Percentiles rank a stretch among this genome's conserved stretches.
phyloP scores from a whole-genome alignment of 1,140 invertebrate genomes.

The Drosophila subobscura region DNA sequence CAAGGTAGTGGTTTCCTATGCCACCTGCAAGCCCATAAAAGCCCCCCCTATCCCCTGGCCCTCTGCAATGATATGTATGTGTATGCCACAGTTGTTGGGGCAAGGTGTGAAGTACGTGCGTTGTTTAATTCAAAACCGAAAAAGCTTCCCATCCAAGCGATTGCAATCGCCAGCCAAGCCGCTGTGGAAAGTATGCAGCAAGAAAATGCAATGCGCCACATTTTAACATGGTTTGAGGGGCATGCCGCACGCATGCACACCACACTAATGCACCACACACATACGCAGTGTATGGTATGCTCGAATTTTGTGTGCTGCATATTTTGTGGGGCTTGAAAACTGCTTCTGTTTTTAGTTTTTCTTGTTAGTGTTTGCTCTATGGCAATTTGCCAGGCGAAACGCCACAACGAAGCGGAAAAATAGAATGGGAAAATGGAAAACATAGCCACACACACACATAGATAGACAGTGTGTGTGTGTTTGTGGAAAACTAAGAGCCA shows the following conservation, averaged over 20 bases:
- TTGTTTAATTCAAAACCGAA: constrained; percentile 65
- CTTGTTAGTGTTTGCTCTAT: constrained; percentile 28
- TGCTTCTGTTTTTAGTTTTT: constrained; percentile 34
- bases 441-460: constrained; percentile 23
- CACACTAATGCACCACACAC: background rate
- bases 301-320: constrained; percentile 68
- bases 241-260: constrained; percentile 18
- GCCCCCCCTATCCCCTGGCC: too few species aligned
- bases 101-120: constrained; percentile 71
- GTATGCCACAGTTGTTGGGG: too few species aligned
- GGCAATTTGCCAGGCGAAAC: constrained; percentile 73
- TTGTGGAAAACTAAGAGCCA: constrained; percentile 39
- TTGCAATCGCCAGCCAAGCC: constrained; percentile 20
- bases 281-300: constrained; percentile 40
- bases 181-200: constrained; percentile 34
- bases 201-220: constrained; percentile 62
- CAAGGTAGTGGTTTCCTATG: constrained; percentile 28
- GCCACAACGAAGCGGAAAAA: constrained; percentile 36
- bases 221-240: constrained; percentile 47
- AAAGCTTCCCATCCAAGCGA: constrained; percentile 20
- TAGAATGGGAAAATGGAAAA: constrained; percentile 36
- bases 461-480: background rate
- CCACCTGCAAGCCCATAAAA: constrained; percentile 1
- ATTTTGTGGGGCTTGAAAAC: constrained; percentile 77
- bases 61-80: too few species aligned